phyloP scores from a whole-genome alignment of 2,113 vertebrate genomes.

The Otolemur garnettii region DNA sequence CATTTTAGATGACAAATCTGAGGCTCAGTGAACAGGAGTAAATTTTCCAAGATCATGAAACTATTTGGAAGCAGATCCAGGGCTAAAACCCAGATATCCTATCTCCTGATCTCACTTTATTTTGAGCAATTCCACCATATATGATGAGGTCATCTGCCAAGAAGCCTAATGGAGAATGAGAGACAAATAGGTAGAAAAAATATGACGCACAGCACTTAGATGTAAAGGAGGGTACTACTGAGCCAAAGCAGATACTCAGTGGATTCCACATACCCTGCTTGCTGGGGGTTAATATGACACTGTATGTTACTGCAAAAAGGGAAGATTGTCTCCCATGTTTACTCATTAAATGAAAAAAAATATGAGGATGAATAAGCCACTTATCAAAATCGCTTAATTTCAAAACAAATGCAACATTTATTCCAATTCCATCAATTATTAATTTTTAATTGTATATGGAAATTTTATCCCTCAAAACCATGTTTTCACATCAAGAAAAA shows the following conservation, averaged over 20 bases:
- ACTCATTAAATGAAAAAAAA: background rate
- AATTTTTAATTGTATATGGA: background rate
- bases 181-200: constrained; percentile 3
- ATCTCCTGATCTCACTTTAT: background rate
- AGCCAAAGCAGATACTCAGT: background rate
- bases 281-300: background rate
- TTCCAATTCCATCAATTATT: constrained; percentile 11
- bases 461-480: background rate
- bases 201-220: background rate
- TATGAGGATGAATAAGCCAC: background rate
- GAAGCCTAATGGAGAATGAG: background rate
- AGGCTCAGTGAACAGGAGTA: background rate
- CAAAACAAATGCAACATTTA: constrained; percentile 43
- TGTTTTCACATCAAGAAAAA: constrained; percentile 39
- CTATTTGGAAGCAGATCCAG: background rate
- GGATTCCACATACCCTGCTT: background rate
- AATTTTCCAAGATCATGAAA: constrained; percentile 26
- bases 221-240: background rate
- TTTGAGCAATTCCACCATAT: background rate
- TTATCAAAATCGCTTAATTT: constrained; percentile 44
- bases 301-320: background rate
- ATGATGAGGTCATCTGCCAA: background rate
- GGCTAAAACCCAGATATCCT: background rate
- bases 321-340: background rate
- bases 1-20: constrained; percentile 25